Evolutionary conservation across 2,888 invertebrate species (phyloP).

Genomic region (Hydroisotoma schaefferi): DNA sequence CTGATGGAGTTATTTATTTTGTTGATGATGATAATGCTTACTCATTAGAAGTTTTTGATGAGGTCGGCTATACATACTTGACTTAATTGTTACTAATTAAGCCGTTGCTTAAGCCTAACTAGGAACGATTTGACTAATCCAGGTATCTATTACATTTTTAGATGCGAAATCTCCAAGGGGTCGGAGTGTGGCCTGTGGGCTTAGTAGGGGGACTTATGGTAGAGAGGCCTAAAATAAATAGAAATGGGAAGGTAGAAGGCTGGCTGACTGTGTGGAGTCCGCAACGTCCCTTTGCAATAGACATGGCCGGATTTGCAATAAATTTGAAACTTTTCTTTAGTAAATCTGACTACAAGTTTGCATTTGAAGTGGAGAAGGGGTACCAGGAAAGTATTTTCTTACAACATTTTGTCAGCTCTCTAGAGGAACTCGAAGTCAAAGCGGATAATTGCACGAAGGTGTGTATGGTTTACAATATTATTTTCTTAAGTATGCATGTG

Average conservation of each 20-base stretch:
- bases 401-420: conserved; percentile 41
- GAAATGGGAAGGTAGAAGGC: conserved; percentile 53
- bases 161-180: conserved; percentile 75
- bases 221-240: conserved; percentile 77
- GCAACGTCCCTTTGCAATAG: conserved; percentile 87
- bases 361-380: conserved; percentile 79
- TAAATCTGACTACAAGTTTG: conserved; percentile 71
- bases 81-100: neutral
- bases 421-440: conserved; percentile 79
- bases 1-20: conserved; percentile 79
- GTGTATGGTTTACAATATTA: conserved; percentile 18
- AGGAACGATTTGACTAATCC: conserved; percentile 52
- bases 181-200: conserved; percentile 94
- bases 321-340: conserved; percentile 70
- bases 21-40: conserved; percentile 98
- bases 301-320: conserved; percentile 96
- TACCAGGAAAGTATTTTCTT: conserved; percentile 64
- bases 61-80: conserved; percentile 58
- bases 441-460: conserved; percentile 85
- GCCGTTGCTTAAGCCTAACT: neutral
- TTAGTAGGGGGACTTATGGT: conserved; percentile 91
- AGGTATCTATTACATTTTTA: neutral
- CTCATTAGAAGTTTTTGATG: conserved; percentile 79
- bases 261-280: conserved; percentile 65
- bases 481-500: neutral